A percentile compares a stretch with the other conserved stretches of the same genome.
phyloP scores from a whole-genome alignment of 2,113 vertebrate species.

The Callithrix jacchus region DNA sequence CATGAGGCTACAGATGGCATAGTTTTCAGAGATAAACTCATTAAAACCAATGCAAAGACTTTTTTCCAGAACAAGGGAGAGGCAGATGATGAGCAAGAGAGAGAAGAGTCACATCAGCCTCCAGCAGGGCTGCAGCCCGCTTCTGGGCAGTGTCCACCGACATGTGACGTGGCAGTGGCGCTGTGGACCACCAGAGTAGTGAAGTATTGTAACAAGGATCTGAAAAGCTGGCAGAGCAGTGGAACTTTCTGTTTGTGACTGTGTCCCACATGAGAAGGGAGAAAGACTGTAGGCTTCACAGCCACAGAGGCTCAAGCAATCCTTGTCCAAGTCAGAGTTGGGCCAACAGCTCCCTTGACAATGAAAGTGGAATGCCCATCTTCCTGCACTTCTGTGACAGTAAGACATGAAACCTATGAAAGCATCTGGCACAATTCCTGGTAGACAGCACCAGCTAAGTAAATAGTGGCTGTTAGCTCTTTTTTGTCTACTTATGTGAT shows the following conservation, averaged over 20 bases:
- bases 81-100: not conserved
- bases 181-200: fast-evolving
- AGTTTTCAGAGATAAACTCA: not conserved
- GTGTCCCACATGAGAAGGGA: fast-evolving
- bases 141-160: fast-evolving
- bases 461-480: no score
- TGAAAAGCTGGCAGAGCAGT: not conserved
- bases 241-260: not conserved
- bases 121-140: fast-evolving
- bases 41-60: not conserved
- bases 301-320: not conserved
- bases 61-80: no score
- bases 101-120: fast-evolving
- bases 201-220: not conserved
- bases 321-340: fast-evolving
- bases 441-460: not conserved
- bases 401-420: not conserved
- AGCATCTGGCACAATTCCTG: not conserved
- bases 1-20: not conserved
- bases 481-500: not conserved
- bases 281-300: fast-evolving
- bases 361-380: not conserved
- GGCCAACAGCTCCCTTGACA: not conserved
- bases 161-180: fast-evolving
- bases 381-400: not conserved